Conservation (phyloP, 2,797 vertebrate genomes). For the Paguma larvata region DNA sequence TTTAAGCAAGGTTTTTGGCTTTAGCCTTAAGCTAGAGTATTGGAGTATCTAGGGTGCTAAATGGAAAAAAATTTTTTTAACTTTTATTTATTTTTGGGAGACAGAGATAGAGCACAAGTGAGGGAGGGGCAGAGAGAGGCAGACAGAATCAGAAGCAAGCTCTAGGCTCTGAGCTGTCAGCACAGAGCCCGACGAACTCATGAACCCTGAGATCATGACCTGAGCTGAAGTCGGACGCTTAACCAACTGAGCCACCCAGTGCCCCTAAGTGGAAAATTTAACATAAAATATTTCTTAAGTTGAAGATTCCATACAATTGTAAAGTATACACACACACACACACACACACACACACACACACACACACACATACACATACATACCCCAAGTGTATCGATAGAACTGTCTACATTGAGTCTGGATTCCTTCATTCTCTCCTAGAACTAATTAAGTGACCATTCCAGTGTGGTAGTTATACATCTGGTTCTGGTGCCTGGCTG, state of each 20-base stretch:
- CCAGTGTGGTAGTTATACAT: not conserved
- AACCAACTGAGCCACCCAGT: no score
- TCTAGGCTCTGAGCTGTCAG: no score
- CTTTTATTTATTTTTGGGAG: no score
- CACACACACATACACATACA: not conserved
- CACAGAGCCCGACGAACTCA: no score
- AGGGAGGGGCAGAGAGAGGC: no score
- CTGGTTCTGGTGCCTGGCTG: not conserved
- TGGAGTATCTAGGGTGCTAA: slow-evolving; percentile 24
- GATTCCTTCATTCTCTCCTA: not conserved
- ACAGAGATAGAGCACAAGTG: no score
- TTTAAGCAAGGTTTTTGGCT: slow-evolving; percentile 38
- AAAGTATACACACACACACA: not conserved
- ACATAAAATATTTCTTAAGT: slow-evolving; percentile 42
- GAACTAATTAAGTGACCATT: not conserved
- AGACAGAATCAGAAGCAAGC: no score
- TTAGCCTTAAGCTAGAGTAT: slow-evolving; percentile 1
- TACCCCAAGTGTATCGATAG: not conserved
- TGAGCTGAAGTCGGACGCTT: no score
- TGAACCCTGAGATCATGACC: no score
- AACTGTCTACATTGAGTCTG: not conserved
- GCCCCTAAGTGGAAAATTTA: slow-evolving; percentile 24
- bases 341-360: not conserved
- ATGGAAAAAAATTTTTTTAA: not conserved
- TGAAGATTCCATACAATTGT: not conserved